Evolutionary conservation across 2,113 vertebrate species (phyloP).

Genomic region (Saccopteryx leptura): DNA sequence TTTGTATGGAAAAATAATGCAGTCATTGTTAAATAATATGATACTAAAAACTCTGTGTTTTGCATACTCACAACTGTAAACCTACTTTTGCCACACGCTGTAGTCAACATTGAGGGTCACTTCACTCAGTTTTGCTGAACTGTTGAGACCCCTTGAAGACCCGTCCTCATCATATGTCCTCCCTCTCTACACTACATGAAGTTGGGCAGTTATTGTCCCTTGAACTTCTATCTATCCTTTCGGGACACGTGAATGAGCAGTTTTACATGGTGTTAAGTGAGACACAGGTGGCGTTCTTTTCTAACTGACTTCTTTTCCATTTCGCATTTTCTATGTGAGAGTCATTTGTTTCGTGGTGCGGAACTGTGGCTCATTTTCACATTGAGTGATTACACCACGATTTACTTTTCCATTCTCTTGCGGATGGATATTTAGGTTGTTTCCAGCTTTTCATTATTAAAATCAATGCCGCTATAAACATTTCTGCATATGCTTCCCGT

Average conservation of each 20-base stretch:
- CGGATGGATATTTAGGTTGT: background rate
- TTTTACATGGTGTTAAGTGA: background rate
- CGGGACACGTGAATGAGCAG: background rate
- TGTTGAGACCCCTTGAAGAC: background rate
- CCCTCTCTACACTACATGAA: background rate
- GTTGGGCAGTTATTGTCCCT: background rate
- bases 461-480: background rate
- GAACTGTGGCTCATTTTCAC: background rate
- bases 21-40: too few relatives aligned
- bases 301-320: background rate
- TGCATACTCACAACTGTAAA: background rate
- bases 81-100: too few relatives aligned
- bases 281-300: rapidly evolving
- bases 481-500: background rate
- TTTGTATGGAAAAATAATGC: too few relatives aligned
- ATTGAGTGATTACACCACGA: background rate
- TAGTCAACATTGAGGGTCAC: background rate
- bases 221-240: background rate
- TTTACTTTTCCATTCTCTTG: background rate
- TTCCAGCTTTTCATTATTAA: background rate
- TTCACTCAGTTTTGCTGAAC: background rate
- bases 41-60: background rate
- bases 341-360: background rate
- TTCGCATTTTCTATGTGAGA: background rate
- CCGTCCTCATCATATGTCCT: background rate